phyloP scores from a whole-genome alignment of 2,797 vertebrate genomes.

The Furcifer pardalis region DNA sequence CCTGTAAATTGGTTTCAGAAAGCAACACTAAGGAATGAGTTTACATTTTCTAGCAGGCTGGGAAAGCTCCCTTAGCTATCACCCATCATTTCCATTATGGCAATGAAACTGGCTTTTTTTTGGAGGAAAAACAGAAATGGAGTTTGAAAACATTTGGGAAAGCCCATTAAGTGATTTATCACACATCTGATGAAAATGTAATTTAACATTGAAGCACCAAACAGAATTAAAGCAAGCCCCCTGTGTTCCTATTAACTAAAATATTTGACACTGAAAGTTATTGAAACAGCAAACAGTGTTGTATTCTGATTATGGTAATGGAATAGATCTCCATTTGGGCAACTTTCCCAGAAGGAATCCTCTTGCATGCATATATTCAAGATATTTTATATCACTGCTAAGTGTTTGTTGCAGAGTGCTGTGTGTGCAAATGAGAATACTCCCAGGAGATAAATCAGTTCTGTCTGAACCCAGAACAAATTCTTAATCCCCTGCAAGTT shows the following conservation, averaged over 20 bases:
- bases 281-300: slow-evolving; percentile 18
- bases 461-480: slow-evolving; percentile 5
- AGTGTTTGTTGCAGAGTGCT: neutral
- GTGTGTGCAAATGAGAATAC: accelerated
- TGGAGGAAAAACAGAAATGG: slow-evolving; percentile 44
- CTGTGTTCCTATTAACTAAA: slow-evolving; percentile 61
- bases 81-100: slow-evolving; percentile 29
- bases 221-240: slow-evolving; percentile 47
- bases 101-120: slow-evolving; percentile 42
- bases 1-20: slow-evolving; percentile 18
- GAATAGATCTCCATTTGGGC: slow-evolving; percentile 13
- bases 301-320: slow-evolving; percentile 37
- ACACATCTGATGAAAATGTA: slow-evolving; percentile 63
- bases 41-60: neutral
- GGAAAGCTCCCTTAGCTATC: slow-evolving; percentile 38
- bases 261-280: slow-evolving; percentile 54
- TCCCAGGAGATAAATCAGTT: neutral
- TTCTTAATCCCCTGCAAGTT: neutral
- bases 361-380: neutral
- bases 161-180: slow-evolving; percentile 61
- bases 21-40: slow-evolving; percentile 3
- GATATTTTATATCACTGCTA: neutral
- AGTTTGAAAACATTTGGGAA: slow-evolving; percentile 62
- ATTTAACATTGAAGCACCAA: slow-evolving; percentile 63
- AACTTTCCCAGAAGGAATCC: slow-evolving; percentile 3